Base-by-base conservation (phyloP, 2,797 vertebrate genomes). In the Chrysolophus pictus region DNA sequence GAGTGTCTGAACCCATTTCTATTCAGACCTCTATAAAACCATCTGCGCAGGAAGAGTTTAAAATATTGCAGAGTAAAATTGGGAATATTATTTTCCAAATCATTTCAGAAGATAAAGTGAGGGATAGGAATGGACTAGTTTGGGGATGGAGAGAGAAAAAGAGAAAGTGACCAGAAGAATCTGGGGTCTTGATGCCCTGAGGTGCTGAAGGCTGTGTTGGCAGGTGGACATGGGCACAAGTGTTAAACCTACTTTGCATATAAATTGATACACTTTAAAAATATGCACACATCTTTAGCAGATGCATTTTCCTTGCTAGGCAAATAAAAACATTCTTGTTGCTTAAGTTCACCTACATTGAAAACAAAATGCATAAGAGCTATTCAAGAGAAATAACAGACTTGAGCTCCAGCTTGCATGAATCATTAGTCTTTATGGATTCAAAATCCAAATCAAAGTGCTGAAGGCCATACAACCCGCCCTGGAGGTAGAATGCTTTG, bases 231-330 rank as follows among this genome's bases (percentile, higher is more conserved):
- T 24, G n/a, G 93, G 68, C 95, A 95, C 88, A 96, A 97, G 68
- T 49, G 80, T 75, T 96, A 91, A 90, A 89, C 33, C 85, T 98
- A 91, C 91, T 98, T 98, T 98, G 96, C 97, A 97, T 97, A 97
- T 97, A 98, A 97, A 97, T 98, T 94, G 95, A 89, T 72, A 88
- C 79, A 88, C 59, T 94, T 83, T 72, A 96, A 97, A 96, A 97
- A 95, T 93, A 96, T 96, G 53, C 83, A 72, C 87, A 89, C 82
- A 78, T 96, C 82, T 92, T 96, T 90, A 97, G 91, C 96, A 96
- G 95, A 92, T 93, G 81, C 87, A 95, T 96, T 97, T 90, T 93
- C 90, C 91, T 97, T 96, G 90, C 94, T 93, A 96, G 79, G 75
- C 92, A 95, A 92, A 97, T 97, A 93, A 93, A 92, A 96, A 83